Conservation (phyloP, 2,797 vertebrate species). For the Sphenodon punctatus region DNA sequence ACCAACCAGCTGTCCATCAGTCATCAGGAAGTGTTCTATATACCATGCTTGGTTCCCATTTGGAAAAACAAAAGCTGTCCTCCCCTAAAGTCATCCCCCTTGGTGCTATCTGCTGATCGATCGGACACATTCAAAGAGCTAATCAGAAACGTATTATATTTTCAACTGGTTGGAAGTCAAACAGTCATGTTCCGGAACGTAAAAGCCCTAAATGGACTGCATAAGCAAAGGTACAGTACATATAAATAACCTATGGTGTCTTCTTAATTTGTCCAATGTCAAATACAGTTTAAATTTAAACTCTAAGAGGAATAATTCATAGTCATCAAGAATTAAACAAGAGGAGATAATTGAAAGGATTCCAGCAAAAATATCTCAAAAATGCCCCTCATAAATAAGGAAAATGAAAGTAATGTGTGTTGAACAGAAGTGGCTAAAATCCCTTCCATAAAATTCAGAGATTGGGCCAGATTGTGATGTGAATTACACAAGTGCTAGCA, state of each 20-base stretch:
- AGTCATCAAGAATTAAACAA: background rate
- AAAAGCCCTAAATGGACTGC: background rate
- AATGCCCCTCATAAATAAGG: background rate
- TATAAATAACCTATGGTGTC: background rate
- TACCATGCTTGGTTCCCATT: no score
- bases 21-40: no score
- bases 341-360: background rate
- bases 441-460: background rate
- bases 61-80: no score
- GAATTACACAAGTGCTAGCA: background rate
- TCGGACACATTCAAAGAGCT: background rate
- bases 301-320: background rate
- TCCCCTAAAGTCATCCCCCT: no score
- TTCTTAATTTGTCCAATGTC: background rate
- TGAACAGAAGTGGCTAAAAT: background rate
- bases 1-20: no score
- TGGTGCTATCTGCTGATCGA: no score
- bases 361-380: background rate
- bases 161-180: background rate
- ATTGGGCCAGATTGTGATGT: background rate
- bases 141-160: background rate
- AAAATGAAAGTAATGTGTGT: background rate
- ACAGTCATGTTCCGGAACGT: background rate
- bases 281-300: background rate
- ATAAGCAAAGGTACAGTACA: background rate